phyloP scores from a whole-genome alignment of 1,140 invertebrate species.

The Pachypsylla venusta region DNA sequence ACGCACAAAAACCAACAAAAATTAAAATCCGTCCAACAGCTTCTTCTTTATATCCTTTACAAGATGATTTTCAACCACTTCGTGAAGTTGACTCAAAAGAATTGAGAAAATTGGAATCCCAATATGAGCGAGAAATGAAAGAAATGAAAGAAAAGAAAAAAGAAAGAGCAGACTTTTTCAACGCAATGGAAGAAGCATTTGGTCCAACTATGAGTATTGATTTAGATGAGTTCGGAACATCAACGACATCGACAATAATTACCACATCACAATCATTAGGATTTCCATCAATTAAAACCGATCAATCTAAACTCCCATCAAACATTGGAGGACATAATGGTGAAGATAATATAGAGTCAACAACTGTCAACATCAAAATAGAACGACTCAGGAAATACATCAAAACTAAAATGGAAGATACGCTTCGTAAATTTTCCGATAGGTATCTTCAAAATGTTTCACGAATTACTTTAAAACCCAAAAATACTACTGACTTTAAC shows the following conservation, averaged over 20 bases:
- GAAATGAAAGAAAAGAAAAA: not conserved
- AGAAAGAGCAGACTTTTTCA: not conserved
- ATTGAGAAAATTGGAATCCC: too few species aligned
- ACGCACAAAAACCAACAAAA: not conserved
- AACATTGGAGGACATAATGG: too few species aligned
- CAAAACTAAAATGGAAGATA: not conserved
- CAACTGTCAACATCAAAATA: not conserved
- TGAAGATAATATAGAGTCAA: too few species aligned
- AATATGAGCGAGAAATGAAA: too few species aligned
- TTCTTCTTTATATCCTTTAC: not conserved
- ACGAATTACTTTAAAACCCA: too few species aligned
- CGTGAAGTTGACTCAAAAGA: not conserved
- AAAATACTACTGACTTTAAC: too few species aligned
- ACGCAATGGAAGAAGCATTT: not conserved
- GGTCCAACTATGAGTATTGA: not conserved
- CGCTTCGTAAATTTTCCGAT: not conserved
- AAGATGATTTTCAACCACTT: conserved; percentile 4
- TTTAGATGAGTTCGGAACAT: not conserved
- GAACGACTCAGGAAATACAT: not conserved
- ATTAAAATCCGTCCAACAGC: not conserved
- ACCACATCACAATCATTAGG: too few species aligned
- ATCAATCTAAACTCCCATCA: too few species aligned
- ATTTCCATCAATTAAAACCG: too few species aligned
- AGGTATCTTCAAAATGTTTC: too few species aligned
- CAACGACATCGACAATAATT: not conserved